Evolutionary conservation across 2,888 invertebrate species (phyloP), one percentile per base, ranked within the genome.

Genomic region (Lithophane leautieri): DNA sequence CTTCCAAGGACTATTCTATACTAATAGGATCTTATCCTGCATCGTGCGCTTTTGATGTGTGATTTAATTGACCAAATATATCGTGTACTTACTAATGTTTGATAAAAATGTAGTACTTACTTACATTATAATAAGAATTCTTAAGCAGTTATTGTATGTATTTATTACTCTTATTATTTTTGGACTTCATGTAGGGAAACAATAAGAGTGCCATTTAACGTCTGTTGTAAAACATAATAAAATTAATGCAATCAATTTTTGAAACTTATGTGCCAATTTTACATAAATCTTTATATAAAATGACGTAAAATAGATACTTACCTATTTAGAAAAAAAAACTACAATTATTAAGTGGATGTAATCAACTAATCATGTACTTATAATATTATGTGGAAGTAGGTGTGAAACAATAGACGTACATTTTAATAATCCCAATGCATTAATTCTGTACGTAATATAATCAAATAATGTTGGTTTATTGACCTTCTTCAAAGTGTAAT

Each of bases 21-120:
- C 22, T 74, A 74, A 63, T 68, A 65, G 60, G 62, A 71, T 52
- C 25, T 44, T 79, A 76, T 73, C 60, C 77, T 78, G 73, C 79
- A 82, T 84, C 82, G 87, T 90, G 88, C 87, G 90, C 89, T 92
- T 92, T 90, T 89, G 81, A 92, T 90, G 92, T 92, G 93, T 94
- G 94, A 93, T 94, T 91, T 92, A 90, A 92, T 90, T 93, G 93
- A 94, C 94, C 93, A 94, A 94, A 93, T 92, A 92, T 90, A 88
- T 86, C 73, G 81, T 86, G 90, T 90, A 91, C 89, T 90, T 91
- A 91, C 79, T 72, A 88, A 90, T 80, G 84, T 91, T 91, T 89
- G 86, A 89, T 90, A 90, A 88, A 89, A 83, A 86, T 84, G 74
- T 88, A 85, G 85, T 84, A 87, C 76, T 76, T 84, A 85, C 72